Evolutionary conservation across 2,888 invertebrate genomes (phyloP).

Genomic region (Alsophila aescularia): DNA sequence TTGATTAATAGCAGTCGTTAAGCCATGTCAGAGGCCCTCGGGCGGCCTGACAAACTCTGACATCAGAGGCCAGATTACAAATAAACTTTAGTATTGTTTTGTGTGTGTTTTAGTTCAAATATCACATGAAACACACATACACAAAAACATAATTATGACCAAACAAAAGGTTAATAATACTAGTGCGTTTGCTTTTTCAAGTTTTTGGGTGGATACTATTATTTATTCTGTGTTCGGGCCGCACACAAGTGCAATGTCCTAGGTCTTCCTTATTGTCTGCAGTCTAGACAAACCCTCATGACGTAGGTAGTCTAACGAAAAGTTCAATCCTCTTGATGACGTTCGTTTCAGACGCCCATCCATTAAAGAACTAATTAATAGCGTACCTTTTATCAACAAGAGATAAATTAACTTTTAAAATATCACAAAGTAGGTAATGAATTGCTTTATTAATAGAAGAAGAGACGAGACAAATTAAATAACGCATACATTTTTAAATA

Average conservation of each 20-base stretch:
- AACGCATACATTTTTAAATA: conserved; percentile 1
- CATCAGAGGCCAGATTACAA: too few species aligned
- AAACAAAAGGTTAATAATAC: not conserved
- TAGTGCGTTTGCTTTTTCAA: too few species aligned
- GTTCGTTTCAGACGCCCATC: conserved; percentile 37
- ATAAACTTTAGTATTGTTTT: too few species aligned
- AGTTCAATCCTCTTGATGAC: conserved; percentile 47
- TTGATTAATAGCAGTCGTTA: too few species aligned
- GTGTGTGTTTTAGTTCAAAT: too few species aligned
- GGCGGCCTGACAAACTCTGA: too few species aligned
- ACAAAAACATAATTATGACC: too few species aligned
- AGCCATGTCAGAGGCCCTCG: too few species aligned
- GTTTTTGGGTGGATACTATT: too few species aligned
- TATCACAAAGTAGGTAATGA: not conserved
- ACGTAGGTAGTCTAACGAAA: conserved; percentile 51
- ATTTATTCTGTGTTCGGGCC: not conserved
- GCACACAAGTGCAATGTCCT: conserved; percentile 52
- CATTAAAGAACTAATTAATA: conserved; percentile 28
- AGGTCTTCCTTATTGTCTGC: conserved; percentile 58
- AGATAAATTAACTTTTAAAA: conserved; percentile 4
- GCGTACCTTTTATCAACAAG: conserved; percentile 8
- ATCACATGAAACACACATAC: too few species aligned
- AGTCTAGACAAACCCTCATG: conserved; percentile 64
- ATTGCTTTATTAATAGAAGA: not conserved
- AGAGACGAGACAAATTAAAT: not conserved